phyloP scores from a whole-genome alignment of 2,888 invertebrate species.

The Drosophila acutilabella region DNA sequence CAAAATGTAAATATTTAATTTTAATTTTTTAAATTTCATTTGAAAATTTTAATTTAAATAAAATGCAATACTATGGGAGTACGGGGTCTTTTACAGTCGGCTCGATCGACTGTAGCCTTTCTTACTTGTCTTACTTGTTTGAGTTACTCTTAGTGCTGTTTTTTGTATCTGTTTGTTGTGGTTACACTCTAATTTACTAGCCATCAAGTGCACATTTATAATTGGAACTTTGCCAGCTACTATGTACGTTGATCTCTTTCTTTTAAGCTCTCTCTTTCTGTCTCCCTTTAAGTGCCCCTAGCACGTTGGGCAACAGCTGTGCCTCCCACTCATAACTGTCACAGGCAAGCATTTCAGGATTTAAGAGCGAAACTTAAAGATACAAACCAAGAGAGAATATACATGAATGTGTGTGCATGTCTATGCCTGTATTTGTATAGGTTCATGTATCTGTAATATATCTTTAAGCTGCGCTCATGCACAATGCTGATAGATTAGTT shows the following conservation, averaged over 20 bases:
- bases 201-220: slow-evolving; percentile 70
- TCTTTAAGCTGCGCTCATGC: slow-evolving; percentile 38
- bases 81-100: too few relatives aligned
- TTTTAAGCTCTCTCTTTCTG: not conserved
- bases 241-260: slow-evolving; percentile 23
- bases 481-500: slow-evolving; percentile 63
- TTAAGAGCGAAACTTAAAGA: not conserved
- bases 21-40: too few relatives aligned
- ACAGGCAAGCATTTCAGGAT: slow-evolving; percentile 17
- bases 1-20: too few relatives aligned
- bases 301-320: slow-evolving; percentile 10
- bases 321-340: slow-evolving; percentile 63
- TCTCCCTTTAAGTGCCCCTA: not conserved
- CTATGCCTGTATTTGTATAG: not conserved
- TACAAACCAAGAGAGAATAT: not conserved
- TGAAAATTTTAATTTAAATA: too few relatives aligned
- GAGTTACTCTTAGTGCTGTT: slow-evolving; percentile 29
- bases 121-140: too few relatives aligned
- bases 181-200: slow-evolving; percentile 69
- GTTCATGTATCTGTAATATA: not conserved
- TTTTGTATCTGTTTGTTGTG: slow-evolving; percentile 53
- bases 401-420: not conserved
- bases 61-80: too few relatives aligned
- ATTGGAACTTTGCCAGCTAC: slow-evolving; percentile 65
- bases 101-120: too few relatives aligned